Base-by-base conservation (phyloP, 2,888 invertebrate genomes). In the Napeogenes inachia region DNA sequence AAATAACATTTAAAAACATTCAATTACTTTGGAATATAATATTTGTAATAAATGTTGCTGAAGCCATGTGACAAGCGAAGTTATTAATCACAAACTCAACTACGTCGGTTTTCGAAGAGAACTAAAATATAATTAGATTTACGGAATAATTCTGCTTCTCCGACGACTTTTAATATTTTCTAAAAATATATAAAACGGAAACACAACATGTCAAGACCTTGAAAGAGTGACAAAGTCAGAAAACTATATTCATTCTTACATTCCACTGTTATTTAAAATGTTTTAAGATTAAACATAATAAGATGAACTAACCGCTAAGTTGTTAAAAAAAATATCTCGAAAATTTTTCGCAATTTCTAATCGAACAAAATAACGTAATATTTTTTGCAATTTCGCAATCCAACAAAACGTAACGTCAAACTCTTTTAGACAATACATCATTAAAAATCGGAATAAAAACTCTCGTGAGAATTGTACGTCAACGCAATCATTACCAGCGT, bases 71-170 rank as follows among this genome's bases (percentile, higher is more conserved):
- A 85, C 87, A 85, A 76, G 72, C 62, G 63, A 61, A 67, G 75
- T 85, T 80, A 88, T 88, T 87, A 87, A 87, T 88, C 87, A 88
- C 76, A 66, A 70, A 70, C 73, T 71, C 76, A 68, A 74, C 75
- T 75, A 74, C 73, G 78, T 76, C 79, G 76, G 77, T 73, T 79
- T 75, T 74, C 75, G 75, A 71, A 69, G 73, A 73, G 68, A 71
- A 75, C 79, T 76, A 75, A 79, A 80, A 62, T 74, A 79, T 79
- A 80, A 76, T 74, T 73, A 71, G 71, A 71, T 73, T 71, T 67
- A 68, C 69, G 64, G 66, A 67, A 71, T 61, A 59, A 68, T 68
- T 67, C 66, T 65, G 66, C 64, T 66, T 70, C 71, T 70, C 70
- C 69, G 69, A 64, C 64, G 54, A 35, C n/a, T 65, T 68, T 66